Conservation (phyloP, 2,797 vertebrate genomes). For the Distichodus sexfasciatus region DNA sequence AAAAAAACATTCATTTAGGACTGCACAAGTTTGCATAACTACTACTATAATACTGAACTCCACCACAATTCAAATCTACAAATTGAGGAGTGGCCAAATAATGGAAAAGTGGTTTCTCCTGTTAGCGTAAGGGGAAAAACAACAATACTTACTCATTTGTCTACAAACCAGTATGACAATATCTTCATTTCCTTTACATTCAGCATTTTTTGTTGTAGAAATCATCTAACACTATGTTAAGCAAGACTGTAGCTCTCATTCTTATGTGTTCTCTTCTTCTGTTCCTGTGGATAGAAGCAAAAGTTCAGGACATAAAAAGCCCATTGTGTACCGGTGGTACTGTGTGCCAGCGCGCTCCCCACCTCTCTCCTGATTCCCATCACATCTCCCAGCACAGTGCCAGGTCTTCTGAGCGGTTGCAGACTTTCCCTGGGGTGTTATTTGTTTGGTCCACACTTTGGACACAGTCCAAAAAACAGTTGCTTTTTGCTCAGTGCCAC, state of each 20-base stretch:
- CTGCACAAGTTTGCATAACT: not conserved
- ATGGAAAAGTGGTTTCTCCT: not conserved
- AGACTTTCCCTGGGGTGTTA: slow-evolving; percentile 24
- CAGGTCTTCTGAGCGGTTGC: slow-evolving; percentile 11
- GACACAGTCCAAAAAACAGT: slow-evolving; percentile 37
- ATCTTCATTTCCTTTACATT: not conserved
- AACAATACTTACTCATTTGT: no score
- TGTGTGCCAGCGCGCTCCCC: not conserved
- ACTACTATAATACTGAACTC: no score
- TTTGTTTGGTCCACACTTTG: slow-evolving; percentile 31
- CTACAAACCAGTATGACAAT: no score
- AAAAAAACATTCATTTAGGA: no score
- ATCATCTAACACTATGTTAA: not conserved
- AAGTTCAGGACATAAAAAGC: slow-evolving; percentile 8
- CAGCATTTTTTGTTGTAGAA: not conserved
- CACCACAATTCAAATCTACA: no score
- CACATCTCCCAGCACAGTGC: slow-evolving; percentile 24
- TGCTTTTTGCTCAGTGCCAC: slow-evolving; percentile 8
- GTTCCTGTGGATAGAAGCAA: not conserved
- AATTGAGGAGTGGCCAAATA: not conserved
- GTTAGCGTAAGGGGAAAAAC: no score
- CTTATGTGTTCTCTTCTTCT: not conserved
- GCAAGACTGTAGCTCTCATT: not conserved
- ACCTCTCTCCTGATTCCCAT: slow-evolving; percentile 28
- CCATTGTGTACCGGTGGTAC: slow-evolving; percentile 2